These are phyloP conservation scores for Sphaeridia pumilis DNA, from an alignment of 2,888 invertebrate species.

Conservation along the genomic window DNA sequence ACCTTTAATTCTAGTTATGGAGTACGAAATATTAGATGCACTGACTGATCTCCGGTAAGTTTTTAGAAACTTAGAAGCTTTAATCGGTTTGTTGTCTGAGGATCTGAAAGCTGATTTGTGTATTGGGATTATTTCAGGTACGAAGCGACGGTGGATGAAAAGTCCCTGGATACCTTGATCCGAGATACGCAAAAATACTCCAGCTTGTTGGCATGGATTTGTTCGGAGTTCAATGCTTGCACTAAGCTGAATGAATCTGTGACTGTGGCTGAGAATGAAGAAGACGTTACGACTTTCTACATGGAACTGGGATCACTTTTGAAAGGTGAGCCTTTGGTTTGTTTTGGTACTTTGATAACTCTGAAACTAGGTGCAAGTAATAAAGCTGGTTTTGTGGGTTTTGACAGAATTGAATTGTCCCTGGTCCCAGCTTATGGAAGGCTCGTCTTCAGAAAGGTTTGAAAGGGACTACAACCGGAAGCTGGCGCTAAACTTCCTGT, in stretches of 20 bases:
- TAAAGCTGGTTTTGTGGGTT: not conserved
- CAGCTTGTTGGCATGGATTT: slow-evolving; percentile 63
- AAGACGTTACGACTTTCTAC: slow-evolving; percentile 64
- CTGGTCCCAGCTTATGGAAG: slow-evolving; percentile 53
- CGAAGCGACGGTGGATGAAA: slow-evolving; percentile 8
- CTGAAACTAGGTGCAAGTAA: too few species aligned
- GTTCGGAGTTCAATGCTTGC: slow-evolving; percentile 59
- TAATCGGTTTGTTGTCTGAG: too few species aligned
- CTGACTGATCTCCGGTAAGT: slow-evolving; percentile 13
- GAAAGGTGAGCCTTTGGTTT: slow-evolving; percentile 51
- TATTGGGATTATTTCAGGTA: slow-evolving; percentile 9
- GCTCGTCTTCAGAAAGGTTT: slow-evolving; percentile 59
- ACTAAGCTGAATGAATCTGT: slow-evolving; percentile 71
- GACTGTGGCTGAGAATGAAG: slow-evolving; percentile 53
- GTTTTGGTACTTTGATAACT: too few species aligned
- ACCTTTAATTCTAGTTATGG: too few species aligned
- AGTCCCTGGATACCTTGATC: not conserved
- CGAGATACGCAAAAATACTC: slow-evolving; percentile 48
- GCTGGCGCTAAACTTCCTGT: slow-evolving; percentile 63
- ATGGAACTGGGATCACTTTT: slow-evolving; percentile 80
- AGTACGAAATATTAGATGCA: slow-evolving; percentile 11
- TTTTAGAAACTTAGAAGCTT: too few species aligned
- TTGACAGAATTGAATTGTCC: slow-evolving; percentile 50
- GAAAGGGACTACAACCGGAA: slow-evolving; percentile 53
- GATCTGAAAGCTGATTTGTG: too few species aligned